These are phyloP conservation scores for Merops nubicus DNA, from an alignment of 2,113 vertebrate genomes.

Conservation along the genomic window DNA sequence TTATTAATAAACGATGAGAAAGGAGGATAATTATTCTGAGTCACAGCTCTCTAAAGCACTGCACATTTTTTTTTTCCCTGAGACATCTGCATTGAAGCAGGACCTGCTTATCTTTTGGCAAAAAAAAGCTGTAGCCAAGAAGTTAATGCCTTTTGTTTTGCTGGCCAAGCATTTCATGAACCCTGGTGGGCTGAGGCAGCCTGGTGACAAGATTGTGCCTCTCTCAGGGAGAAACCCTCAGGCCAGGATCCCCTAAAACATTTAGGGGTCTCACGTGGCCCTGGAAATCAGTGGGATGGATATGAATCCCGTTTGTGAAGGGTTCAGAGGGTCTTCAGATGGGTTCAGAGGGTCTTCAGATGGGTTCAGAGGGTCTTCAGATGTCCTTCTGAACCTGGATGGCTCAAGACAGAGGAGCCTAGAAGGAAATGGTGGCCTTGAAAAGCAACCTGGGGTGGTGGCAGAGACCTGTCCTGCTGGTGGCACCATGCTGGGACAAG, in stretches of 20 bases:
- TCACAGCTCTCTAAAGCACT: slow-evolving; percentile 38
- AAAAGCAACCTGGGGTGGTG: background rate
- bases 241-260: background rate
- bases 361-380: background rate
- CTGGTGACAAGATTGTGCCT: background rate
- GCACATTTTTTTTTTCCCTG: slow-evolving; percentile 52
- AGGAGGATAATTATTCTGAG: slow-evolving; percentile 43
- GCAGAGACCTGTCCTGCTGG: background rate
- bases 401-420: background rate
- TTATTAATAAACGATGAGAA: slow-evolving; percentile 67
- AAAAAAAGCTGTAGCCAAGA: slow-evolving; percentile 40
- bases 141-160: slow-evolving; percentile 43
- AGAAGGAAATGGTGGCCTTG: background rate
- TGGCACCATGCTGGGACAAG: background rate
- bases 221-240: background rate
- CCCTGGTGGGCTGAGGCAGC: background rate
- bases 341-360: background rate
- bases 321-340: background rate
- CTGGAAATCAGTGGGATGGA: background rate
- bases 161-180: slow-evolving; percentile 44
- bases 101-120: slow-evolving; percentile 14
- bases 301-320: background rate
- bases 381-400: background rate
- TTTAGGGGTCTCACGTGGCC: background rate
- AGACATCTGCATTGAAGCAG: slow-evolving; percentile 54